phyloP scores from a whole-genome alignment of 2,113 vertebrate species.

The Tetraodon nigroviridis region DNA sequence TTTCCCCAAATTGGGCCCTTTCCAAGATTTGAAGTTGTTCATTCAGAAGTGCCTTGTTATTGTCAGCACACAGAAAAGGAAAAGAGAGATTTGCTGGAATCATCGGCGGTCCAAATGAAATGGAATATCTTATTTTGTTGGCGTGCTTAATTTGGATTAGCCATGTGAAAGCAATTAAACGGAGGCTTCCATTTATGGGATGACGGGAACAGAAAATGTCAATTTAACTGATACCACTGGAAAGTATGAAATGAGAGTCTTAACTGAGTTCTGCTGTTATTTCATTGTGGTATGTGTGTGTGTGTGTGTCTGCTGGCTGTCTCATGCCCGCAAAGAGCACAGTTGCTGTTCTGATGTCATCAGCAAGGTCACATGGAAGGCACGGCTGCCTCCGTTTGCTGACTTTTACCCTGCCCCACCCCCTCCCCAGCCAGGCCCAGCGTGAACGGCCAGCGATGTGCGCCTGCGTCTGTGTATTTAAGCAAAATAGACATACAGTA shows the following conservation, averaged over 20 bases:
- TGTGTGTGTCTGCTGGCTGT: slow-evolving; percentile 29
- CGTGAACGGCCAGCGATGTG: slow-evolving; percentile 10
- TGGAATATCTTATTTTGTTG: slow-evolving; percentile 69
- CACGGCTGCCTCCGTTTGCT: slow-evolving; percentile 47
- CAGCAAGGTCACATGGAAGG: slow-evolving; percentile 63
- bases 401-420: slow-evolving; percentile 33
- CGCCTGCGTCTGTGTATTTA: slow-evolving; percentile 1
- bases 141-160: slow-evolving; percentile 73
- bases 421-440: slow-evolving; percentile 16
- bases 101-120: slow-evolving; percentile 67
- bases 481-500: slow-evolving; percentile 17
- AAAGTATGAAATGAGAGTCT: slow-evolving; percentile 68
- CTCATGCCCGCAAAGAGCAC: slow-evolving; percentile 6
- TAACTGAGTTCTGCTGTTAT: slow-evolving; percentile 31
- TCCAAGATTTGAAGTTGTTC: slow-evolving; percentile 54
- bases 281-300: slow-evolving; percentile 19
- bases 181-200: slow-evolving; percentile 59
- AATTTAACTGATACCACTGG: slow-evolving; percentile 67
- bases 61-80: slow-evolving; percentile 42
- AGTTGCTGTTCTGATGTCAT: slow-evolving; percentile 43
- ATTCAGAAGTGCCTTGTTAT: slow-evolving; percentile 57
- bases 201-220: slow-evolving; percentile 64
- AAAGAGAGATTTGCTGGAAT: slow-evolving; percentile 63
- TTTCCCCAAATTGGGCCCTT: slow-evolving; percentile 48
- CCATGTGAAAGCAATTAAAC: slow-evolving; percentile 73